phyloP scores from a whole-genome alignment of 2,888 invertebrate genomes.

The Phymatocera aterrima region DNA sequence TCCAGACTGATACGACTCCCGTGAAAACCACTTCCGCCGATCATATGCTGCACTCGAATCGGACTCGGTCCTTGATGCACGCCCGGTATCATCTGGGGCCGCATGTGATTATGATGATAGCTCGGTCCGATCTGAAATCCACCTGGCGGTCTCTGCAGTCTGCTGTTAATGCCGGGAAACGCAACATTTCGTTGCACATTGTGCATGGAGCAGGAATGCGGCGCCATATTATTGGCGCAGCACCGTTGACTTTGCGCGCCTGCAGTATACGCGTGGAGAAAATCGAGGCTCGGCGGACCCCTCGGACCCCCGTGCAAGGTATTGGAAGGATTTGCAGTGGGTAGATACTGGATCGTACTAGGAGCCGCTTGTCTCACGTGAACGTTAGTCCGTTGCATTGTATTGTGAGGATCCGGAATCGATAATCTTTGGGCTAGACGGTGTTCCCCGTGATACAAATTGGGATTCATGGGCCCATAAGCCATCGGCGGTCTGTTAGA shows the following conservation, averaged over 20 bases:
- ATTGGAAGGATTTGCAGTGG: slow-evolving; percentile 94
- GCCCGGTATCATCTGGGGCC: background rate
- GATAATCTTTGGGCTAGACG: slow-evolving; percentile 76
- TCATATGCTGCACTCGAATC: slow-evolving; percentile 73
- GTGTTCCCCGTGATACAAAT: slow-evolving; percentile 75
- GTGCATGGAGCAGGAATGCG: slow-evolving; percentile 73
- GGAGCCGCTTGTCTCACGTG: slow-evolving; percentile 98
- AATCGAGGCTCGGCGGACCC: slow-evolving; percentile 92
- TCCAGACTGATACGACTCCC: slow-evolving; percentile 71
- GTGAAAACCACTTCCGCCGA: slow-evolving; percentile 71
- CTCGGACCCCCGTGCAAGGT: slow-evolving; percentile 84
- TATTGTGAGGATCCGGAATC: slow-evolving; percentile 65
- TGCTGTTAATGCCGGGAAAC: slow-evolving; percentile 69
- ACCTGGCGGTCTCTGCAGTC: slow-evolving; percentile 67
- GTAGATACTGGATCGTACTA: slow-evolving; percentile 98
- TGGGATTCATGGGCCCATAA: slow-evolving; percentile 56
- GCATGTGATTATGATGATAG: background rate
- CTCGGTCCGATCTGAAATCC: slow-evolving; percentile 1
- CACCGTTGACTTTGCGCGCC: slow-evolving; percentile 86
- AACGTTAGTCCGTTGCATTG: slow-evolving; percentile 77
- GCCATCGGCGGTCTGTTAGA: slow-evolving; percentile 70
- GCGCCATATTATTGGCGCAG: slow-evolving; percentile 76
- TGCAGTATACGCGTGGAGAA: slow-evolving; percentile 91
- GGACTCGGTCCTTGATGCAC: slow-evolving; percentile 64
- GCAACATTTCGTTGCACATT: slow-evolving; percentile 71